Conservation (phyloP, 1,140 invertebrate genomes). For the Meloidogyne exigua region DNA sequence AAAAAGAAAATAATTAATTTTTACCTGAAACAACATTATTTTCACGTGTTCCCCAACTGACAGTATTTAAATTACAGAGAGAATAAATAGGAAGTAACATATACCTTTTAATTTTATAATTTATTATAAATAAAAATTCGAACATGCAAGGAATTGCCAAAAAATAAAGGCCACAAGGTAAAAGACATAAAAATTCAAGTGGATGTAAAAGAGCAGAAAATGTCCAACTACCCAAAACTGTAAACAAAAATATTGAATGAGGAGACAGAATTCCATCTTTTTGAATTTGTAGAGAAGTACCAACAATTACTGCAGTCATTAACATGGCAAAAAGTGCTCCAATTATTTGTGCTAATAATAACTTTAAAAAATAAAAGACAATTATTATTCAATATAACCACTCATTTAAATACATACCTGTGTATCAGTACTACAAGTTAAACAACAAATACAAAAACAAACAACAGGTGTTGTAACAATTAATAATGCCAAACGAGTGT, state of each 20-base stretch:
- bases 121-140: background rate
- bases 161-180: conserved; percentile 80
- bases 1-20: background rate
- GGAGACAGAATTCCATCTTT: conserved; percentile 78
- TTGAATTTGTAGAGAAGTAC: conserved; percentile 74
- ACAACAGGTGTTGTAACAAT: conserved; percentile 62
- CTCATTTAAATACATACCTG: conserved; percentile 35
- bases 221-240: conserved; percentile 65
- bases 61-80: conserved; percentile 83
- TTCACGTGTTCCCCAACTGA: conserved; percentile 87
- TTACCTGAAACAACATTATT: conserved; percentile 49
- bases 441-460: conserved; percentile 58
- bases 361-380: conserved; percentile 23
- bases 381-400: background rate
- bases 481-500: conserved; percentile 53
- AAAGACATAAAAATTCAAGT: conserved; percentile 75
- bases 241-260: conserved; percentile 76
- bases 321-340: conserved; percentile 61
- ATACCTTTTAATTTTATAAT: conserved; percentile 63
- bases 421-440: conserved; percentile 48
- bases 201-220: conserved; percentile 77
- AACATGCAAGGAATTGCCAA: conserved; percentile 87
- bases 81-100: conserved; percentile 86
- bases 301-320: conserved; percentile 61
- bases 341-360: conserved; percentile 54